A percentile compares a stretch with the other conserved stretches of the same genome.
These are phyloP conservation scores for Zapus hudsonius DNA, from an alignment of 2,113 vertebrate species.

Conservation along the genomic window DNA sequence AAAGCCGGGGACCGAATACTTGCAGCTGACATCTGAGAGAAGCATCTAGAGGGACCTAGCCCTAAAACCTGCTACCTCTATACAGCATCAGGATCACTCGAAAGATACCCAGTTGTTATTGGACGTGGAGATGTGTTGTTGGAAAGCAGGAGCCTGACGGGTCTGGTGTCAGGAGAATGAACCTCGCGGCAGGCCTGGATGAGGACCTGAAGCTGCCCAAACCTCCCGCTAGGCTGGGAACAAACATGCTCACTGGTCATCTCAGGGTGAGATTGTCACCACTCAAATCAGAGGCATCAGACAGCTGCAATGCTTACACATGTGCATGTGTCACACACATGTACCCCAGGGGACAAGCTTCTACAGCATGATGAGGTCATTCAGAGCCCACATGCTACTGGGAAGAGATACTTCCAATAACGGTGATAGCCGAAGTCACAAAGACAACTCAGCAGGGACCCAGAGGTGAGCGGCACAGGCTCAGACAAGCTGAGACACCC, in stretches of 20 bases:
- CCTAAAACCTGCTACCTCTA: neutral
- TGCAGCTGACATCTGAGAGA: neutral
- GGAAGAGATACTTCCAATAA: too few relatives aligned
- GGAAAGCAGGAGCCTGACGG: neutral
- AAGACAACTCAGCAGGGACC: neutral
- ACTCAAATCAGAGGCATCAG: neutral
- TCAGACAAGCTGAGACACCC: neutral
- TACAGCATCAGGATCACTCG: neutral
- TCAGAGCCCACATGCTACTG: neutral
- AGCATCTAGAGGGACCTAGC: neutral
- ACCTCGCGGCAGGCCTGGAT: neutral
- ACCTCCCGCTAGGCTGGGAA: neutral
- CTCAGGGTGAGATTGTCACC: neutral
- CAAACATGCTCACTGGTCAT: neutral
- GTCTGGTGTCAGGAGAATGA: neutral
- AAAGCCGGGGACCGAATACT: neutral
- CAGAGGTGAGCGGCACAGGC: fast-evolving
- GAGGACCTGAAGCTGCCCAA: neutral
- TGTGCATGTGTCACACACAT: neutral
- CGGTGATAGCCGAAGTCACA: too few relatives aligned
- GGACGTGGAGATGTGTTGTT: neutral
- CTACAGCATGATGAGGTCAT: neutral
- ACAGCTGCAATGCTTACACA: neutral
- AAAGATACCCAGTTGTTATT: neutral
- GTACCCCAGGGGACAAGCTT: neutral